Conservation (phyloP, 2,797 vertebrate genomes). For the Ispidina lecontei region DNA sequence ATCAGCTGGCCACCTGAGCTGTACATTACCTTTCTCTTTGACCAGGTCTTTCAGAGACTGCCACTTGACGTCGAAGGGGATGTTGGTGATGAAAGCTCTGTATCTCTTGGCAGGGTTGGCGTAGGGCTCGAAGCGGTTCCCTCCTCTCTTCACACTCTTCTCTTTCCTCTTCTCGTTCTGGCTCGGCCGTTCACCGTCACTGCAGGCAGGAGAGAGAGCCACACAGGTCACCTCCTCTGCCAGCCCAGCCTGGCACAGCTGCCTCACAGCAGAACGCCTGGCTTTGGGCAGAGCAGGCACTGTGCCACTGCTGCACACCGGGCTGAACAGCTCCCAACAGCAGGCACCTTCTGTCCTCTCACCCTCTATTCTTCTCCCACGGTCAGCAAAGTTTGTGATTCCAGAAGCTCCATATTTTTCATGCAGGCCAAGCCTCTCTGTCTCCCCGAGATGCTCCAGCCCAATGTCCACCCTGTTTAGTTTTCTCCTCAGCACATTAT, state of each 20-base stretch:
- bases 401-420: background rate
- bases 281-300: background rate
- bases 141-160: slow-evolving; percentile 91
- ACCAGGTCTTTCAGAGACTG: slow-evolving; percentile 97
- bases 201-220: slow-evolving; percentile 56
- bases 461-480: background rate
- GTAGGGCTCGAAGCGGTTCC: slow-evolving; percentile 92
- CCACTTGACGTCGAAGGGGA: slow-evolving; percentile 98
- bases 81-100: slow-evolving; percentile 97
- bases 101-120: slow-evolving; percentile 84
- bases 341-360: fast-evolving
- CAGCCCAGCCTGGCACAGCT: no score
- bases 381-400: fast-evolving
- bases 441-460: background rate
- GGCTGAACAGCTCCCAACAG: background rate
- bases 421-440: background rate
- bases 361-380: background rate
- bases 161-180: slow-evolving; percentile 90
- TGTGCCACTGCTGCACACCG: fast-evolving
- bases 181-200: slow-evolving; percentile 86
- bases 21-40: slow-evolving; percentile 96
- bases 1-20: slow-evolving; percentile 67
- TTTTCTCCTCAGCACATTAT: background rate
- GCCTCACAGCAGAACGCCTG: no score
- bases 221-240: background rate